phyloP scores from a whole-genome alignment of 1,140 invertebrate genomes.

The Mercenaria mercenaria region DNA sequence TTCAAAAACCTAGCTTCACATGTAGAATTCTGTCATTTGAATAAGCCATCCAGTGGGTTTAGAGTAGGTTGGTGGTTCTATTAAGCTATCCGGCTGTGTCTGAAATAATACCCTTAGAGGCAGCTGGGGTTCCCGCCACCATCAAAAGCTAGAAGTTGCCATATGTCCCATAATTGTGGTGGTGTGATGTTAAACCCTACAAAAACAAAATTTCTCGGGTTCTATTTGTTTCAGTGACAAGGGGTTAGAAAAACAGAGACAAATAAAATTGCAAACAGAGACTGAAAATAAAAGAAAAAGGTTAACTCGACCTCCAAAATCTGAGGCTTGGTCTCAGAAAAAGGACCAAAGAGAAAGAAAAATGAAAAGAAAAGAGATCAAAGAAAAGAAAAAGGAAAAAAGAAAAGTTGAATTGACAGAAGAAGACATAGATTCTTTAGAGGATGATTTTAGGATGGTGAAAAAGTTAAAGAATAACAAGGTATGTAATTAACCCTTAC shows the following conservation, averaged over 20 bases:
- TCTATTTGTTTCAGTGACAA: conserved; percentile 89
- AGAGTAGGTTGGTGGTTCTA: too few relatives aligned
- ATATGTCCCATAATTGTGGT: too few relatives aligned
- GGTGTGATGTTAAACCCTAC: too few relatives aligned
- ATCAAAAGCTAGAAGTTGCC: too few relatives aligned
- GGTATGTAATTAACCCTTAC: too few relatives aligned
- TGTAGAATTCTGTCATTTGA: too few relatives aligned
- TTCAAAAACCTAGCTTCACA: too few relatives aligned
- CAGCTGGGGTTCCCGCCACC: too few relatives aligned
- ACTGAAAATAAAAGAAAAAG: conserved; percentile 66
- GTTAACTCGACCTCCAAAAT: conserved; percentile 82
- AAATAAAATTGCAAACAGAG: conserved; percentile 89
- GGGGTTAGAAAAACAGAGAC: conserved; percentile 91
- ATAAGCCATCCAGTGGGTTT: too few relatives aligned
- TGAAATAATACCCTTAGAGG: too few relatives aligned
- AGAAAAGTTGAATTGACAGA: conserved; percentile 82
- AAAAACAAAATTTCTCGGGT: too few relatives aligned
- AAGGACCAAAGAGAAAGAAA: conserved; percentile 92
- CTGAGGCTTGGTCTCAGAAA: conserved; percentile 92
- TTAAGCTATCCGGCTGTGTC: too few relatives aligned
- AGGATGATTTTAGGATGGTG: conserved; percentile 93
- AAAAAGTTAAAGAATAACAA: conserved; percentile 97
- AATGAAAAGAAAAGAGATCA: conserved; percentile 88
- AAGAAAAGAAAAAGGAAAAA: conserved; percentile 86
- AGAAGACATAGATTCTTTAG: conserved; percentile 93